Conservation (phyloP, 1,140 invertebrate genomes). For the Drosophila triauraria region DNA sequence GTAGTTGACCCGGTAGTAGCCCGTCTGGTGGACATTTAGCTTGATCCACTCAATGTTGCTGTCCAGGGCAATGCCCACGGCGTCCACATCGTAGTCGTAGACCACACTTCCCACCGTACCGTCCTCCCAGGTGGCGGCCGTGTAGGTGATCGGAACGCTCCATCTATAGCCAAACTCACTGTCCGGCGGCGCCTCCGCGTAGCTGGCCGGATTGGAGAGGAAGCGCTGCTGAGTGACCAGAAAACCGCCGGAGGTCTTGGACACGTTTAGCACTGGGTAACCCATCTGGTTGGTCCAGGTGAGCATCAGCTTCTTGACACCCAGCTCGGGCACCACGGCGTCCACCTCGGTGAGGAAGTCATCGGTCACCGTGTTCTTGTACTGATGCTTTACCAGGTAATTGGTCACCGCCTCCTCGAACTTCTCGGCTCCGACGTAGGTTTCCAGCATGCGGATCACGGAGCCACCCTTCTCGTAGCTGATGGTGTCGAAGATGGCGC, state of each 20-base stretch:
- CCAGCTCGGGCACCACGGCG: slow-evolving; percentile 76
- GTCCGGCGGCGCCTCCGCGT: slow-evolving; percentile 84
- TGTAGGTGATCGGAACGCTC: slow-evolving; percentile 92
- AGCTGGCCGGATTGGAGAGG: slow-evolving; percentile 88
- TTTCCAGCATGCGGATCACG: slow-evolving; percentile 95
- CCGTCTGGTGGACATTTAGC: slow-evolving; percentile 93
- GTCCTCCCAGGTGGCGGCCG: slow-evolving; percentile 85
- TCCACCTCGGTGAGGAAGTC: slow-evolving; percentile 91
- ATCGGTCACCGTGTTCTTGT: slow-evolving; percentile 91
- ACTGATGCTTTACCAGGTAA: slow-evolving; percentile 91
- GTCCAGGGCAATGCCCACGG: slow-evolving; percentile 7
- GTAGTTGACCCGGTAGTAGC: slow-evolving; percentile 96
- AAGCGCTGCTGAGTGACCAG: slow-evolving; percentile 91
- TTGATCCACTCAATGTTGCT: slow-evolving; percentile 90
- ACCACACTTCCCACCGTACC: slow-evolving; percentile 54
- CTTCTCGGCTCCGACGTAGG: slow-evolving; percentile 90
- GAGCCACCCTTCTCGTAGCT: slow-evolving; percentile 97
- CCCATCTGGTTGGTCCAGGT: slow-evolving; percentile 98
- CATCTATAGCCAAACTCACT: slow-evolving; percentile 90
- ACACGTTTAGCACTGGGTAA: slow-evolving; percentile 91
- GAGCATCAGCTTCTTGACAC: slow-evolving; percentile 91
- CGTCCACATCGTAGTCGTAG: slow-evolving; percentile 59
- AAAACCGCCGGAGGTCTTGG: slow-evolving; percentile 85
- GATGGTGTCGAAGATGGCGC: slow-evolving; percentile 95
- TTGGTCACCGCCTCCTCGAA: slow-evolving; percentile 91